A percentile compares a stretch with the other conserved stretches of the same genome.
Conservation (phyloP, 2,888 invertebrate species). For the Sarcophaga carnaria region DNA sequence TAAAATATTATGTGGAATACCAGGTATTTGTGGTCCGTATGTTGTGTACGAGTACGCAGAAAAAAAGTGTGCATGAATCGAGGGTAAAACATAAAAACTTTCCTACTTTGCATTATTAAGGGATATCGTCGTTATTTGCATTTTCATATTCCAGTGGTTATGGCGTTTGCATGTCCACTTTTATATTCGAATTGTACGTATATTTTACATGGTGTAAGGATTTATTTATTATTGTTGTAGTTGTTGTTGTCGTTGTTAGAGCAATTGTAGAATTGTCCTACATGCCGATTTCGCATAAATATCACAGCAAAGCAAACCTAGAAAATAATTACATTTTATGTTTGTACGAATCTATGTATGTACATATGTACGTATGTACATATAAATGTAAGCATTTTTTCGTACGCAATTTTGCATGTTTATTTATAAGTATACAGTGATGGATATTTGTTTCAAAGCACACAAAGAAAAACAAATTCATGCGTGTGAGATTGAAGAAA, state of each 20-base stretch:
- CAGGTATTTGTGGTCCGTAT: background rate
- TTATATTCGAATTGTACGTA: constrained; percentile 21
- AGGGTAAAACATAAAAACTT: background rate
- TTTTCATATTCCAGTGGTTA: background rate
- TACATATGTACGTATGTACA: background rate
- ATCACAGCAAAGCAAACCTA: background rate
- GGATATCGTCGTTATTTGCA: constrained; percentile 31
- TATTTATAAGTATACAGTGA: background rate
- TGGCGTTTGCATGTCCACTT: constrained; percentile 19
- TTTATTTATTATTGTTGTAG: background rate
- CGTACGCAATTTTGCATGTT: background rate
- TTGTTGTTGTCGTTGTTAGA: background rate
- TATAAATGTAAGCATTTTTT: background rate
- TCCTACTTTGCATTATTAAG: constrained; percentile 11
- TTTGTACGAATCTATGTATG: background rate
- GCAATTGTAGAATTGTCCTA: constrained; percentile 10
- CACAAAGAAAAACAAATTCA: background rate
- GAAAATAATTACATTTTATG: constrained; percentile 30
- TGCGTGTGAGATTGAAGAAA: background rate
- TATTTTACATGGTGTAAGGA: constrained; percentile 5
- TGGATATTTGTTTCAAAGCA: background rate
- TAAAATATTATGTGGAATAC: background rate
- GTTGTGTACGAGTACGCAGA: background rate
- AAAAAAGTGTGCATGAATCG: background rate
- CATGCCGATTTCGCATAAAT: constrained; percentile 27